These are phyloP conservation scores for Busseola fusca DNA, from an alignment of 2,888 invertebrate genomes.

Conservation along the genomic window DNA sequence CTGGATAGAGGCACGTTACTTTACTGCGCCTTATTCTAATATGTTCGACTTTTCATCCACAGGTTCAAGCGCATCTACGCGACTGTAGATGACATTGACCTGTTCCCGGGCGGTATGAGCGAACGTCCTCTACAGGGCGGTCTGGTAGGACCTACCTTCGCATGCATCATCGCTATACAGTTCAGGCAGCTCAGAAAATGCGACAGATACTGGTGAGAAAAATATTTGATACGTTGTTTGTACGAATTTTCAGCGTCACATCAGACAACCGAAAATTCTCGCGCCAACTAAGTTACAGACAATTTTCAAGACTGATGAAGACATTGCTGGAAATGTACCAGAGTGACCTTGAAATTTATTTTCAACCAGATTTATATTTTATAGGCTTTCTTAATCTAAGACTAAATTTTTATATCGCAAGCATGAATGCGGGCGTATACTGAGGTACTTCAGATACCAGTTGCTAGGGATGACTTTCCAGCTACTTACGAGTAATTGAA, in stretches of 20 bases:
- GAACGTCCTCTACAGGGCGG: slow-evolving; percentile 96
- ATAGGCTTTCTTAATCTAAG: background rate
- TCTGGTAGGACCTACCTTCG: slow-evolving; percentile 97
- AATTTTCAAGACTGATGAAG: background rate
- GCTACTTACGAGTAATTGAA: background rate
- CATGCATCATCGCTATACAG: slow-evolving; percentile 98
- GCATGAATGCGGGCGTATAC: background rate
- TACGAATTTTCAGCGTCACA: background rate
- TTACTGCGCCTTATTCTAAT: background rate
- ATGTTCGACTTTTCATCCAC: slow-evolving; percentile 22
- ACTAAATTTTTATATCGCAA: background rate
- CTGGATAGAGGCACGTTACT: background rate
- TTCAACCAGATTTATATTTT: background rate
- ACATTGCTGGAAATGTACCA: background rate
- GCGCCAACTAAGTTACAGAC: background rate
- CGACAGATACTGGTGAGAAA: slow-evolving; percentile 95
- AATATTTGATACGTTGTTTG: background rate
- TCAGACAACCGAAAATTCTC: background rate
- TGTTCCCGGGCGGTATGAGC: slow-evolving; percentile 98
- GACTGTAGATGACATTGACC: slow-evolving; percentile 97
- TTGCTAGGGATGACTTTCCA: background rate
- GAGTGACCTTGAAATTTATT: background rate
- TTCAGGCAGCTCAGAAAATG: slow-evolving; percentile 97
- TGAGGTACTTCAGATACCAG: too few relatives aligned
- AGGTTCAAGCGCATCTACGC: slow-evolving; percentile 94